Base-by-base conservation (phyloP, 2,797 vertebrate species). In the Enteromius anoplus region DNA sequence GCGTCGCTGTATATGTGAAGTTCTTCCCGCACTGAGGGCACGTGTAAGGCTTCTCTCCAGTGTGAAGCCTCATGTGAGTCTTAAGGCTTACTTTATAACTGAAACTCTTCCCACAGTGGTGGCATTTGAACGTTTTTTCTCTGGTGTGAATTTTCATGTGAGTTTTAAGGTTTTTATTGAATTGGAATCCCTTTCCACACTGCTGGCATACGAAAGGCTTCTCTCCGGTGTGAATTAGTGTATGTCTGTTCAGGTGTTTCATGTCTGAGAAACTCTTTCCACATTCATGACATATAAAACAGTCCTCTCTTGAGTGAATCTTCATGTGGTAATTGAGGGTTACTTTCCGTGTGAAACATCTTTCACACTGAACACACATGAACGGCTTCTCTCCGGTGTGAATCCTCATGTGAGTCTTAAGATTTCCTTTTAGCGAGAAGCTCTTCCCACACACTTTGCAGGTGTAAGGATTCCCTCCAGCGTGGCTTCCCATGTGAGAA, bases 401-500 rank as follows among this genome's bases (percentile, higher is more conserved):
- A 40, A 58, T 17, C 17, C 51, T 75, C 73, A 42, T 75, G 53
- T 75, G 73, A 75, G 73, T 75, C 51, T 58, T 75, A 0, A 75
- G 73, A 40, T 60, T 75, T 58, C 53, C 73, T 40, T 75, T 75
- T 42, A 58, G 21, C 2, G 53, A 75, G n/a, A 75, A 75, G 53
- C 53, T 40, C 34, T 75, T 75, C 34, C n/a, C 73, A 26, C 82
- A 83, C 26, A 83, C 51, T 23, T 62, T 71, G 47, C 82, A 83
- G 19, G 29, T 29, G 29, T 78, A 83, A 14, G 82, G 66, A 6
- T 49, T 78, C 21, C 29, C 40, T 11, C 75, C 82, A 5, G 34
- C 21, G 66, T 83, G 82, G 47, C 32, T 83, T 34, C 76, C 60
- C 53, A 77, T 21, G 21, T 83, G 82, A 42, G 76, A 78, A 26